Evolutionary conservation across 2,113 vertebrate species (phyloP), one percentile per base, ranked within the genome.

Genomic region (Asarcornis scutulata): DNA sequence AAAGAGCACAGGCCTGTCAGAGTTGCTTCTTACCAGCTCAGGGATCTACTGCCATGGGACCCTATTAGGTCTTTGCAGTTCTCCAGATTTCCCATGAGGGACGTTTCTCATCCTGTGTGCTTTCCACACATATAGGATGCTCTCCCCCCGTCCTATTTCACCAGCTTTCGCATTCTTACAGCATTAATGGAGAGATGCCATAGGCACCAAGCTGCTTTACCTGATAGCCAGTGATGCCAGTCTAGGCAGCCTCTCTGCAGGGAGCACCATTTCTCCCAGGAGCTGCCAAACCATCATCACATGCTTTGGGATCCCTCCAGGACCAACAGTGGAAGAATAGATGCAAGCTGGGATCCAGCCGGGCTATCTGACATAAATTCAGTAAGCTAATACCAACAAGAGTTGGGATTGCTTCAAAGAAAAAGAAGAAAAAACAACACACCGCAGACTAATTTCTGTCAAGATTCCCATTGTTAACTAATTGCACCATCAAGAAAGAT

Each of bases 21-120:
- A 0, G 0, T 3, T 16, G 14, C 17, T 44, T 40, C 20, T 63
- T 25, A 50, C 48, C 76, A 46, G 46, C 68, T 77, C n/a, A 5
- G 55, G 72, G 73, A 12, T 52, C 50, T 12, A 52, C 3, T 3
- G 42, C 53, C 68, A 26, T 0, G 1, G 58, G 27, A 13, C 58
- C 29, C 53, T 56, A 17, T 56, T 16, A 56, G 17, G 29, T 29
- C 26, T 16, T 17, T 56, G 53, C 29, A 31, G 53, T 56, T 56
- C 53, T 31, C 53, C 53, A 31, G 29, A 56, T 56, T 56, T 56
- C 53, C 53, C 53, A 31, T 9, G 16, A 31, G 27, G 53, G 16
- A 56, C 9, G 9, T 56, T 56, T 56, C 53, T 56, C 46, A 48
- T 48, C 53, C 53, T 29, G 6, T 9, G 29, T 56, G 27, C 53